Conservation (phyloP, 1,140 invertebrate species). For the Kradibia gibbosae region DNA sequence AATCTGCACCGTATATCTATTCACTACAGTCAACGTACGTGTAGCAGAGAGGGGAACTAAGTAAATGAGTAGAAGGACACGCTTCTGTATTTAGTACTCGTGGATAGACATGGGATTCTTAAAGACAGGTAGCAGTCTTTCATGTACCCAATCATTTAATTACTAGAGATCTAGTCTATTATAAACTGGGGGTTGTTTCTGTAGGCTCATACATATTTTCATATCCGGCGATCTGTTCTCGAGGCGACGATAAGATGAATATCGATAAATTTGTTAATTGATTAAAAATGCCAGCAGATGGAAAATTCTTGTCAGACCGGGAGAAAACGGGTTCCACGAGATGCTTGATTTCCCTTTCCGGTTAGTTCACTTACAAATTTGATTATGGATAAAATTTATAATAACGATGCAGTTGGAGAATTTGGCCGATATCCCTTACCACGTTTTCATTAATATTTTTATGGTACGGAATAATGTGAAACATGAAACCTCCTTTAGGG, state of each 20-base stretch:
- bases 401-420: background rate
- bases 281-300: constrained; percentile 3
- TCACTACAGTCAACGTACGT: too few species aligned
- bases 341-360: background rate
- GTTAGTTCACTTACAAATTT: background rate
- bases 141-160: constrained; percentile 39
- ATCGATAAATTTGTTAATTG: constrained; percentile 42
- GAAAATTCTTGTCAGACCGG: background rate
- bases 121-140: constrained; percentile 52
- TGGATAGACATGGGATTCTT: constrained; percentile 53
- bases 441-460: background rate
- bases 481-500: background rate
- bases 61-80: constrained; percentile 11
- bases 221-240: background rate
- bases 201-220: background rate
- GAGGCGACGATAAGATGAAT: constrained; percentile 20
- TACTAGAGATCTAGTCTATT: constrained; percentile 5
- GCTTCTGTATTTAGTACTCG: too few species aligned
- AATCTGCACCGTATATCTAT: too few species aligned
- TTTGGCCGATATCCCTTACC: background rate
- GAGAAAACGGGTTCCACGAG: constrained; percentile 7
- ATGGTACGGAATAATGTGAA: background rate
- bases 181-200: background rate
- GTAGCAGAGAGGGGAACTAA: too few species aligned
- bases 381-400: constrained; percentile 10